These are phyloP conservation scores for Dicycla oo DNA, from an alignment of 2,888 invertebrate genomes.

Conservation along the genomic window DNA sequence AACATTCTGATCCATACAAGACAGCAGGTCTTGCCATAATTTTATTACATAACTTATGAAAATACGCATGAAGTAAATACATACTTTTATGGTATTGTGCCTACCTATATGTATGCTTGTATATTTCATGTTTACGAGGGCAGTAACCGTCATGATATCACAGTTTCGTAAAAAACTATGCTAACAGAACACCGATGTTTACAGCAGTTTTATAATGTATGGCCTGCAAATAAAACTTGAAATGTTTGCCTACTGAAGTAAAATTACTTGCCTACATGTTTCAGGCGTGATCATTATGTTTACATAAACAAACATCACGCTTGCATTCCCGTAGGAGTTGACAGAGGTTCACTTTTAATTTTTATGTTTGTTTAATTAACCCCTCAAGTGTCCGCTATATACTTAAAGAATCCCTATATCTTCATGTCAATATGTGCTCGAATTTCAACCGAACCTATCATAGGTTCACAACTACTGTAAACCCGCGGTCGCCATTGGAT, in stretches of 20 bases:
- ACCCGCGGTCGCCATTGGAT: too few relatives aligned
- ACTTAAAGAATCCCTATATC: too few relatives aligned
- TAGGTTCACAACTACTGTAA: too few relatives aligned
- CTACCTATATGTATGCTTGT: not conserved
- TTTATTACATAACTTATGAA: not conserved
- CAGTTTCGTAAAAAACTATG: constrained; percentile 54
- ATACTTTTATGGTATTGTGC: not conserved
- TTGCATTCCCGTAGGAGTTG: too few relatives aligned
- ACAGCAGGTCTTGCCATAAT: not conserved
- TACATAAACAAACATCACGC: not conserved
- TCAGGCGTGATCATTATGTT: constrained; percentile 14
- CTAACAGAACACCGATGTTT: constrained; percentile 40
- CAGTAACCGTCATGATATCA: constrained; percentile 51
- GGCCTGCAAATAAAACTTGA: constrained; percentile 38
- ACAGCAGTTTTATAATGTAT: constrained; percentile 41
- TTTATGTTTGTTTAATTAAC: too few relatives aligned
- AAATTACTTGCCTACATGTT: constrained; percentile 9
- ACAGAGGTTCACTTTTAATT: not conserved
- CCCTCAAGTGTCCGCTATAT: too few relatives aligned
- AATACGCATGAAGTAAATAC: not conserved
- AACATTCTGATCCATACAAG: too few relatives aligned
- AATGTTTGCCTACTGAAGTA: constrained; percentile 42
- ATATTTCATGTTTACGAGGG: constrained; percentile 31
- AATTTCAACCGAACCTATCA: too few relatives aligned
- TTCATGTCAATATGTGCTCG: too few relatives aligned